Base-by-base conservation (phyloP, 2,113 vertebrate genomes). In the Oceanites oceanicus region DNA sequence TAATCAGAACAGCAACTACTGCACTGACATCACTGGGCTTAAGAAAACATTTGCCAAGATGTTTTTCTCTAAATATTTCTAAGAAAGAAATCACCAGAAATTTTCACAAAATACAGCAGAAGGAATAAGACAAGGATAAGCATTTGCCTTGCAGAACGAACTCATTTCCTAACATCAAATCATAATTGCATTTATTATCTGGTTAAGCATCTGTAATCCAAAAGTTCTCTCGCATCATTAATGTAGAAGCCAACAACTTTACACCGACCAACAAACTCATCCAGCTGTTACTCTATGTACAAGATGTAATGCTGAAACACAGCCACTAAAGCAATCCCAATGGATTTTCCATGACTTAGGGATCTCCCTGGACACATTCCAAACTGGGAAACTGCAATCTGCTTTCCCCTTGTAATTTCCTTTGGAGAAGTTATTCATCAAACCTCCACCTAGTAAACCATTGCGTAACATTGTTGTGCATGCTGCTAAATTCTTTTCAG, bases 311-410 rank as follows among this genome's bases (percentile, higher is more conserved):
- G 71, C 75, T 95, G 85, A 97, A 94, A 89, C 56, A 78, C 56
- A 93, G 92, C 80, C 74, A 77, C 78, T 91, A 83, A 87, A 87
- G 80, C 80, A 87, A 91, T 90, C 92, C 86, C 92, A 82, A 34
- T 68, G 96, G 91, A 88, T 89, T 92, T 95, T 95, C 79, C 70
- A 58, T 96, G 92, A 96, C 87, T 96, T 82, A 49, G 91, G 96
- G 90, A 96, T 91, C 93, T 94, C 94, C 61, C 81, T 95, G 95
- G 96, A 92, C 36, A 81, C 80, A 34, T 81, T 95, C 94, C 92
- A 97, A 92, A 66, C 36, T 68, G 61, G 10, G 3, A 93, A 94
- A 63, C 45, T 81, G 75, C 58, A 95, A 68, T 94, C 52, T 78
- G 87, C 61, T 89, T 93, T 90, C 56, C 45, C 61, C 68, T 95